These are phyloP conservation scores for Notechis scutatus DNA, from an alignment of 2,113 vertebrate species.

Conservation along the genomic window DNA sequence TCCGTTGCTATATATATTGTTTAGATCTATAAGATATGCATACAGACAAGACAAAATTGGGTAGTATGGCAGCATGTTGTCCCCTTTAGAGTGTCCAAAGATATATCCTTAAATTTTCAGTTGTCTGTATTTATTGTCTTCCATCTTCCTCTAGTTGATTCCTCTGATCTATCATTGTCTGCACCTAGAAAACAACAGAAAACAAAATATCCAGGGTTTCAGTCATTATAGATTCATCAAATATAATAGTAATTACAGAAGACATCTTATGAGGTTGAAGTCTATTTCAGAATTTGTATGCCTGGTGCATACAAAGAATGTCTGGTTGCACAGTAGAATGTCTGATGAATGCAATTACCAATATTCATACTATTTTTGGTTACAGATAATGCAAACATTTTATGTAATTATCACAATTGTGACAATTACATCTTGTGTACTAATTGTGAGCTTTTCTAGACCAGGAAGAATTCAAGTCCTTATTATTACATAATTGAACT, in stretches of 20 bases:
- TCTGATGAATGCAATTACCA: not conserved
- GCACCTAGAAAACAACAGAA: constrained; percentile 51
- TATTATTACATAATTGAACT: not conserved
- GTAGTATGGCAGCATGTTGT: not conserved
- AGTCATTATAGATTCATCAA: not conserved
- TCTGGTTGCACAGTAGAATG: not conserved
- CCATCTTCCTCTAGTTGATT: not conserved
- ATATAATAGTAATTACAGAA: not conserved
- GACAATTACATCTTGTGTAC: not conserved
- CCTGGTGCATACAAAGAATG: not conserved
- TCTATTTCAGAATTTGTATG: not conserved
- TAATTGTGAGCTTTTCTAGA: not conserved
- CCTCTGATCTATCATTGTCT: constrained; percentile 48
- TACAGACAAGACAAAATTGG: not conserved
- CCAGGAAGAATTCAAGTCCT: not conserved
- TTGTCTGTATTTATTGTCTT: not conserved
- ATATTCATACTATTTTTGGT: not conserved
- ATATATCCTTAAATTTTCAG: constrained; percentile 14
- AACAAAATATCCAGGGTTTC: not conserved
- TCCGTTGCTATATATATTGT: not conserved
- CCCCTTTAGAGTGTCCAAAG: not conserved
- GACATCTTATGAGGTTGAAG: not conserved
- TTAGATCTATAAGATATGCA: constrained; percentile 22
- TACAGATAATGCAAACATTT: not conserved
- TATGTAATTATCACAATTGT: not conserved